Evolutionary conservation across 2,888 invertebrate species (phyloP).

Genomic region (Adelognathus sp.): DNA sequence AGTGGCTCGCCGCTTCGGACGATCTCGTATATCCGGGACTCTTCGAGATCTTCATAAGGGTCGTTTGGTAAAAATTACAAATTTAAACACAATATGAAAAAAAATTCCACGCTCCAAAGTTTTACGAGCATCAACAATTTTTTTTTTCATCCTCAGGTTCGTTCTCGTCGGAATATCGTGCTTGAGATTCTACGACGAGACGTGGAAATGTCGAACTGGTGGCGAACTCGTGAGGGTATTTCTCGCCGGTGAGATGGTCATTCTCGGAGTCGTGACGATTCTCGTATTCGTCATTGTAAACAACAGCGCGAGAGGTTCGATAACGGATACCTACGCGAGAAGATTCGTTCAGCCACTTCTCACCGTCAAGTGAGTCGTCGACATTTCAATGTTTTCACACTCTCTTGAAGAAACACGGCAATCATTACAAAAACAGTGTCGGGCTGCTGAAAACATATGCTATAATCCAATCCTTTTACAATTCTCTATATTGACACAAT

Average conservation of each 20-base stretch:
- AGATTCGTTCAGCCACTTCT: conserved; percentile 88
- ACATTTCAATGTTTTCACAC: neutral
- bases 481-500: too few species aligned
- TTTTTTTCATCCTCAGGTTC: conserved; percentile 82
- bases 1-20: conserved; percentile 95
- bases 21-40: conserved; percentile 95
- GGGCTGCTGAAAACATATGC: too few species aligned
- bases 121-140: neutral
- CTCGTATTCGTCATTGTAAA: conserved; percentile 86
- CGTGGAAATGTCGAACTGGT: conserved; percentile 87
- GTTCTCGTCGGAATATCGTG: conserved; percentile 86
- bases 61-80: conserved; percentile 85
- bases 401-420: neutral
- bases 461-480: too few species aligned
- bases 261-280: conserved; percentile 85
- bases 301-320: conserved; percentile 89
- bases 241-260: conserved; percentile 87
- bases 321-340: conserved; percentile 88
- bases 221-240: conserved; percentile 88
- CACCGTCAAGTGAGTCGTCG: conserved; percentile 85
- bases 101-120: neutral
- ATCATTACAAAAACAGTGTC: too few species aligned
- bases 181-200: conserved; percentile 85
- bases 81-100: neutral
- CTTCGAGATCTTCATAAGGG: conserved; percentile 88